Conservation (phyloP, 2,797 vertebrate genomes). For the Lepilemur septentrionalis region DNA sequence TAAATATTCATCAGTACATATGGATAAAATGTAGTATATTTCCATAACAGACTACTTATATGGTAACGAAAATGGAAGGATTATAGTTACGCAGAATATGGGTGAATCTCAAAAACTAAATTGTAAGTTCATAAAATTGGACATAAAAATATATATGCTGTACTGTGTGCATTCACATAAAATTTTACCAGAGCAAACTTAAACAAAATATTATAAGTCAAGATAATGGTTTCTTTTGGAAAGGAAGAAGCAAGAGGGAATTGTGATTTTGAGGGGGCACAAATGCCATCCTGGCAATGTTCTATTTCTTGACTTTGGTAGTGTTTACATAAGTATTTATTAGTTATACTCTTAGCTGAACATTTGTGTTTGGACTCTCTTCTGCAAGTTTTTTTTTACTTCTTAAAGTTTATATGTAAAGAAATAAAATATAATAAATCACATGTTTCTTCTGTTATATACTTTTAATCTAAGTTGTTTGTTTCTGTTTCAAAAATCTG, state of each 20-base stretch:
- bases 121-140: neutral
- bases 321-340: neutral
- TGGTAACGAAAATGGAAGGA: neutral
- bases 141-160: neutral
- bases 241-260: neutral
- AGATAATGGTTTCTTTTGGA: neutral
- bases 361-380: neutral
- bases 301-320: neutral
- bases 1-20: neutral
- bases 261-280: neutral
- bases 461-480: neutral
- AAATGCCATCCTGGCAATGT: rapidly evolving
- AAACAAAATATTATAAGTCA: neutral
- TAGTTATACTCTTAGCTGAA: neutral
- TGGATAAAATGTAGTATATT: neutral
- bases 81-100: neutral
- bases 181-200: neutral
- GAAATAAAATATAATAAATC: neutral
- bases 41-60: neutral
- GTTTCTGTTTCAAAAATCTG: neutral
- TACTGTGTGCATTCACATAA: neutral
- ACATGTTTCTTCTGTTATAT: neutral
- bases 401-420: neutral
- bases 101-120: neutral
- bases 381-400: neutral